A percentile compares a stretch with the other conserved stretches of the same genome.
phyloP scores from a whole-genome alignment of 2,797 vertebrate genomes.

The Pantherophis alleghaniensis region DNA sequence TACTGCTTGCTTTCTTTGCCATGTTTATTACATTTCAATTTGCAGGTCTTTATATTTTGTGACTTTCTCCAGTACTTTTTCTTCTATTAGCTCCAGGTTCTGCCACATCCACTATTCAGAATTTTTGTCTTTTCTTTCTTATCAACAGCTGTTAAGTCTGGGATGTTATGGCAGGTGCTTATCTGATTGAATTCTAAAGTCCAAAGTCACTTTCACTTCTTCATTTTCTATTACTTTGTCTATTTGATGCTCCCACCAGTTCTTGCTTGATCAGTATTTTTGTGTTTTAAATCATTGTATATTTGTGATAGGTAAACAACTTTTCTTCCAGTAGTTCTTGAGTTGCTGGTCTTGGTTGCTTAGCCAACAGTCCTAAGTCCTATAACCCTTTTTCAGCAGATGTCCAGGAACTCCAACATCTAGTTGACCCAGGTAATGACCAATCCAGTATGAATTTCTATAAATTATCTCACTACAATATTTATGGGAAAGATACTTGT shows the following conservation, averaged over 20 bases:
- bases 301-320: background rate
- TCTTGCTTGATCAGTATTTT: background rate
- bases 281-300: background rate
- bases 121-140: background rate
- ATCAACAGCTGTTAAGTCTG: background rate
- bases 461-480: no score
- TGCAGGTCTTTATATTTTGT: background rate
- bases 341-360: background rate
- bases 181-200: background rate
- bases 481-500: no score
- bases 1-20: background rate
- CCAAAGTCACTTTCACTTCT: background rate
- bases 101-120: background rate
- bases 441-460: no score
- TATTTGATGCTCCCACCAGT: background rate
- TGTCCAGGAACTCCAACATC: background rate
- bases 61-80: background rate
- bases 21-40: background rate
- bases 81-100: background rate
- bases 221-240: background rate
- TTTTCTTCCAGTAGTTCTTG: background rate
- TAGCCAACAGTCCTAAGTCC: background rate
- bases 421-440: no score
- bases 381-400: background rate
- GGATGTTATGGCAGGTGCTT: background rate